Conservation (phyloP, 2,113 vertebrate species). For the Illadopsis cleaveri region DNA sequence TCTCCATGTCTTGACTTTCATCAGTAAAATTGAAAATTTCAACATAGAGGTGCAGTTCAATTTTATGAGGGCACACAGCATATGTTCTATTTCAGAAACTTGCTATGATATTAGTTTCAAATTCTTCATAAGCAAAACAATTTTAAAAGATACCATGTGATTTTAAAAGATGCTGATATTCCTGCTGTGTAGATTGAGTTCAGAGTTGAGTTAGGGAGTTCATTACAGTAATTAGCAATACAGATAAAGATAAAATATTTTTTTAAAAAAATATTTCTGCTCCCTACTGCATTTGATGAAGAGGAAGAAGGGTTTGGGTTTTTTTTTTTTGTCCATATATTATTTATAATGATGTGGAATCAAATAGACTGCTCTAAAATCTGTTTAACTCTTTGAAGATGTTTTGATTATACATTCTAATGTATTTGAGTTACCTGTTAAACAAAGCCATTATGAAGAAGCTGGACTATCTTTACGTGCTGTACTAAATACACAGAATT, state of each 20-base stretch:
- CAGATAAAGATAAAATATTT: not conserved
- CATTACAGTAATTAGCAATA: not conserved
- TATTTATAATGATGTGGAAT: not conserved
- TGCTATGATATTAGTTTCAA: not conserved
- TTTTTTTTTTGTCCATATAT: not conserved
- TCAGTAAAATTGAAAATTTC: not conserved
- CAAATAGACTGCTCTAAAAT: not conserved
- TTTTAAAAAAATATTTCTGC: not conserved
- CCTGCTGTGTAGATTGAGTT: not conserved
- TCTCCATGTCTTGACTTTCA: not conserved
- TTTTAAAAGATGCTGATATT: not conserved
- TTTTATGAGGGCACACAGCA: not conserved
- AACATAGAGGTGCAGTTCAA: not conserved
- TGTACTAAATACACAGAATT: not conserved
- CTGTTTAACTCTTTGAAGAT: not conserved
- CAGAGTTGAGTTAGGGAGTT: not conserved
- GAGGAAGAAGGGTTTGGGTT: not conserved
- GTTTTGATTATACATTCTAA: not conserved
- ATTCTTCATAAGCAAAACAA: not conserved
- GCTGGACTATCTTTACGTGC: not conserved
- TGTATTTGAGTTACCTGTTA: not conserved
- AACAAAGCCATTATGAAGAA: slow-evolving; percentile 26
- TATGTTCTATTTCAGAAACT: not conserved
- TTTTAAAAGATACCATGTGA: not conserved
- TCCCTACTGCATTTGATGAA: not conserved